Conservation (phyloP, 2,888 invertebrate genomes). For the Catocala sponsa region DNA sequence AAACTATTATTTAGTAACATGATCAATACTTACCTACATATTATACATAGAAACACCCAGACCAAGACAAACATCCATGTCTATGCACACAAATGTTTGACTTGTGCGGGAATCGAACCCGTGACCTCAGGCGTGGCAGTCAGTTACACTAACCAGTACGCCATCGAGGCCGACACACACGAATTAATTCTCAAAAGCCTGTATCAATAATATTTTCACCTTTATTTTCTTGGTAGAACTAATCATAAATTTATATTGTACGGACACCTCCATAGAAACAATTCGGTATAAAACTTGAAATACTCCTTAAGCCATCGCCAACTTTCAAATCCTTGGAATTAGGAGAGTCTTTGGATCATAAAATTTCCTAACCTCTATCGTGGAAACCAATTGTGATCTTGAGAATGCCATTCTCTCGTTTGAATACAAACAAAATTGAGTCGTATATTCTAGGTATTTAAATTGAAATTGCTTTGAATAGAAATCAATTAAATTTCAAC, state of each 20-base stretch:
- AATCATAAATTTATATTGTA: conserved; percentile 11
- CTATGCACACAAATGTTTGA: too few species aligned
- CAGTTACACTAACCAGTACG: too few species aligned
- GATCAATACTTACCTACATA: too few species aligned
- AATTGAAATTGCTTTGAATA: conserved; percentile 41
- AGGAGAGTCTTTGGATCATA: conserved; percentile 34
- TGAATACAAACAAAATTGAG: conserved; percentile 52
- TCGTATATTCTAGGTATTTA: conserved; percentile 38
- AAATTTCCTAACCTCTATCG: conserved; percentile 39
- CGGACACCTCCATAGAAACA: conserved; percentile 19
- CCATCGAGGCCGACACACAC: too few species aligned
- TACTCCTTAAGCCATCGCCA: conserved; percentile 27
- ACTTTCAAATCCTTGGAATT: conserved; percentile 37
- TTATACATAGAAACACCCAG: too few species aligned
- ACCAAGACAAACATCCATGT: too few species aligned
- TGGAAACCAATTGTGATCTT: conserved; percentile 43
- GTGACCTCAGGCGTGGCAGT: too few species aligned
- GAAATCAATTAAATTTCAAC: conserved; percentile 49
- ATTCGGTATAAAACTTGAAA: conserved; percentile 27
- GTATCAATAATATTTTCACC: not conserved
- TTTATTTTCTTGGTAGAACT: not conserved
- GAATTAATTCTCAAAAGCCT: not conserved
- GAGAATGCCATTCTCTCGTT: conserved; percentile 31
- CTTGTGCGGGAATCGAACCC: too few species aligned
- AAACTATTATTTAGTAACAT: too few species aligned